These are phyloP conservation scores for Cinclus mexicanus DNA, from an alignment of 2,113 vertebrate genomes.

Conservation along the genomic window DNA sequence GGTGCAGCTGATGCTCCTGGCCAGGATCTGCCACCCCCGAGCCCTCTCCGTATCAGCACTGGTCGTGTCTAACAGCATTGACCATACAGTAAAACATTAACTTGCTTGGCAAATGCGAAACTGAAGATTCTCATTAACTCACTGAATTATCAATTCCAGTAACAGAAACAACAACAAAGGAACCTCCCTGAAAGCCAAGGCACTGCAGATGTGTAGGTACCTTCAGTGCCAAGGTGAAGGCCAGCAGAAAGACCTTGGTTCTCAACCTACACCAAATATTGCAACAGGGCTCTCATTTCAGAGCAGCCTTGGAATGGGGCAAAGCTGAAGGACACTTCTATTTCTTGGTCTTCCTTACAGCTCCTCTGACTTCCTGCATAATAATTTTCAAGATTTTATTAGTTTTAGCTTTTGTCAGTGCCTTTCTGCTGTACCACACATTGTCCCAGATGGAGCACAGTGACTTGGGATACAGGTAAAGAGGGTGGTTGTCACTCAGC, in stretches of 20 bases:
- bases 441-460: not conserved
- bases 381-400: slow-evolving; percentile 3
- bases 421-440: slow-evolving; percentile 27
- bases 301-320: not conserved
- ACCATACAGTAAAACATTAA: not conserved
- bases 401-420: not conserved
- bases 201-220: accelerated
- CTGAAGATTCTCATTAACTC: not conserved
- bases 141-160: not conserved
- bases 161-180: not conserved
- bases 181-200: not conserved
- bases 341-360: not conserved
- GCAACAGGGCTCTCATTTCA: not conserved
- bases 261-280: not conserved
- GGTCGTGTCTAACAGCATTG: not conserved
- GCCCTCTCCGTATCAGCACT: not conserved
- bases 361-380: not conserved
- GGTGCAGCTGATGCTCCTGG: not conserved
- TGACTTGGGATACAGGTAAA: slow-evolving; percentile 23
- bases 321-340: not conserved
- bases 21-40: accelerated
- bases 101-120: not conserved
- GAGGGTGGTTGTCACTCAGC: not conserved
- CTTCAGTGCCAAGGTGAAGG: not conserved
- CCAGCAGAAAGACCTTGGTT: not conserved